phyloP scores from a whole-genome alignment of 2,113 vertebrate species.

The Actenoides hombroni region DNA sequence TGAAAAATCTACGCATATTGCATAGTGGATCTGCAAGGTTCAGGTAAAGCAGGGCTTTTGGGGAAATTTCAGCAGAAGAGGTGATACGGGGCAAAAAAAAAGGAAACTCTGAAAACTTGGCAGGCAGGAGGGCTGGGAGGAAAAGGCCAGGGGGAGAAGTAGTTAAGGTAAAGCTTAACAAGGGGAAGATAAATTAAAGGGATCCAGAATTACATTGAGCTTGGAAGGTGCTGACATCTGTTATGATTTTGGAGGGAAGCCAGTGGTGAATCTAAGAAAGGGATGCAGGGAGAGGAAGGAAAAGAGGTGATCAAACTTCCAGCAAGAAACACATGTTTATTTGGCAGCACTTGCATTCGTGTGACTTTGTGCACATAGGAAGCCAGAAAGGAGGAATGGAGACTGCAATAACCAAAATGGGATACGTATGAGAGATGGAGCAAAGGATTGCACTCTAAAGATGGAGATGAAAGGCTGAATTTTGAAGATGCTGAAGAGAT shows the following conservation, averaged over 20 bases:
- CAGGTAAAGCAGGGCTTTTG: background rate
- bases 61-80: background rate
- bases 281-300: background rate
- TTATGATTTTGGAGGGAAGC: conserved; percentile 5
- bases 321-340: background rate
- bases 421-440: background rate
- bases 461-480: background rate
- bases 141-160: background rate
- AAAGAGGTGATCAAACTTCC: background rate
- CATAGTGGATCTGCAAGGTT: background rate
- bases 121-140: background rate
- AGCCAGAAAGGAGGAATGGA: background rate
- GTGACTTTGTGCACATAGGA: background rate
- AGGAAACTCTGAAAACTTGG: background rate
- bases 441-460: background rate
- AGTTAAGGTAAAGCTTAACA: background rate
- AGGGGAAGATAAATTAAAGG: background rate
- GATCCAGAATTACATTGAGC: background rate
- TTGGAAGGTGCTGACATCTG: background rate
- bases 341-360: background rate
- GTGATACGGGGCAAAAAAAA: background rate
- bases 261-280: background rate
- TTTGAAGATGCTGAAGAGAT: background rate
- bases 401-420: background rate
- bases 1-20: background rate